Base-by-base conservation (phyloP, 2,797 vertebrate genomes). In the Tauraco hartlaubi region DNA sequence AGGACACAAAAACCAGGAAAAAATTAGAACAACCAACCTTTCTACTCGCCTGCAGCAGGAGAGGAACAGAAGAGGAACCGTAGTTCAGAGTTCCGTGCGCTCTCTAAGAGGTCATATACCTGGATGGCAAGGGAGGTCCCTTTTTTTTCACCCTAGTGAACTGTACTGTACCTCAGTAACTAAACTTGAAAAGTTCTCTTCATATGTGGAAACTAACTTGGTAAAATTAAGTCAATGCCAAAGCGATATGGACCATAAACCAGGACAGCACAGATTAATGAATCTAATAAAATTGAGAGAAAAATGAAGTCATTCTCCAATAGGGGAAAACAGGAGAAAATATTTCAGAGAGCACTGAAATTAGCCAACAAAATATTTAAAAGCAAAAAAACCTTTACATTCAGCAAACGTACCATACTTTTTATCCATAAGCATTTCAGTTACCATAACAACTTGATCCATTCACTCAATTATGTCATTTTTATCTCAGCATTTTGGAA, bases 401-500 rank as follows among this genome's bases (percentile, higher is more conserved):
- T 92, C 62, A 94, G 61, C 88, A 97, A 85, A 77, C 54, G 75
- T 77, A 73, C 51, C 55, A 83, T 44, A 94, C 85, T 76, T 96
- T 97, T 97, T 95, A 97, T 94, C 95, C 94, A 95, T 97, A 97
- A 97, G 96, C 92, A 96, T 97, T 98, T 88, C 4, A 4, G 97
- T 97, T 97, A 80, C 96, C 86, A 96, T 98, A 97, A 97, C 97
- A 97, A 97, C 97, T 96, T 91, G 89, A 97, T 97, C 91, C 81
- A 77, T 95, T 97, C 76, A 80, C 87, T 97, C 96, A 97, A 46
- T 97, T 97, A 97, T 77, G 97, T 97, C 92, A 97, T 94, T 94
- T 96, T 98, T 97, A 97, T 96, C 94, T 98, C 96, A 98, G 80
- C 78, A 81, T 97, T 96, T 96, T 97, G 97, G 97, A 98, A 98